phyloP scores from a whole-genome alignment of 2,113 vertebrate genomes.

The Anser cygnoides region DNA sequence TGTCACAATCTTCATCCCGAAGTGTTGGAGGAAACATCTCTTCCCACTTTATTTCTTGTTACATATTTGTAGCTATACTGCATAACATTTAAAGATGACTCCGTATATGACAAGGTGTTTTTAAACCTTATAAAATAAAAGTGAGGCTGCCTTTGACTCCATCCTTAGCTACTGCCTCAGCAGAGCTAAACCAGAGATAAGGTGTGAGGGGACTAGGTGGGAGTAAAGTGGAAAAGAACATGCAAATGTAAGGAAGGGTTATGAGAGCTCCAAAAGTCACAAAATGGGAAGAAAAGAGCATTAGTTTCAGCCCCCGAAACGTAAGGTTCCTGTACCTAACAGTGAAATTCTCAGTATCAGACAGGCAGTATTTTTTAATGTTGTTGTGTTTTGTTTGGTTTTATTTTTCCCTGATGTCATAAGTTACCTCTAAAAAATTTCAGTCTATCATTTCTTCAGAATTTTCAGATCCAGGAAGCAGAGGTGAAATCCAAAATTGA shows the following conservation, averaged over 20 bases:
- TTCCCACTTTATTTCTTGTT: background rate
- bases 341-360: background rate
- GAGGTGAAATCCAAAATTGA: background rate
- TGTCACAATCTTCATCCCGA: background rate
- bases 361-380: background rate
- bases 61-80: background rate
- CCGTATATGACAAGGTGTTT: background rate
- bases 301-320: background rate
- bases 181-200: background rate
- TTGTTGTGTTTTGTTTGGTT: background rate
- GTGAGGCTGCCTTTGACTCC: slow-evolving; percentile 13
- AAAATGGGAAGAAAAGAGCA: background rate
- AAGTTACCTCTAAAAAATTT: background rate
- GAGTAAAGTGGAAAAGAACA: background rate
- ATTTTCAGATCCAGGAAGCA: background rate
- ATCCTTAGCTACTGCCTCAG: background rate
- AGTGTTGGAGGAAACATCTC: background rate
- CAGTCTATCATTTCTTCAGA: background rate
- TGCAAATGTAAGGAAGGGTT: background rate
- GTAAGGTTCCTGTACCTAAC: background rate
- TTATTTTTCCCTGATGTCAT: background rate
- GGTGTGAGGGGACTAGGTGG: background rate
- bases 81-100: background rate
- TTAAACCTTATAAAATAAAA: background rate
- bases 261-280: background rate